phyloP scores from a whole-genome alignment of 2,797 vertebrate species.

The Artibeus lituratus region DNA sequence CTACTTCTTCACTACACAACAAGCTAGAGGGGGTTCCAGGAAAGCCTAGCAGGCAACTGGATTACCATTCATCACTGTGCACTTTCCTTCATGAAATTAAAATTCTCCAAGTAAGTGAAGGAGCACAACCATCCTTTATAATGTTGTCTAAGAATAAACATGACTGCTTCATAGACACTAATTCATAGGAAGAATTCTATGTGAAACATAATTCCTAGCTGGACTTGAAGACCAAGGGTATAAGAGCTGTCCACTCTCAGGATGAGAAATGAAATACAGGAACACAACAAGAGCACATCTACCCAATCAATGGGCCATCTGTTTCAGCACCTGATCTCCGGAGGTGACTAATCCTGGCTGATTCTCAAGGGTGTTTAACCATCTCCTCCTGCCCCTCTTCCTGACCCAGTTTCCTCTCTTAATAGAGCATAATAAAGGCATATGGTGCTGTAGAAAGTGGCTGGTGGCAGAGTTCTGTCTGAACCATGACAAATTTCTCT shows the following conservation, averaged over 20 bases:
- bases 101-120: background rate
- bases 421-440: slow-evolving; percentile 58
- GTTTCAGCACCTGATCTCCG: slow-evolving; percentile 51
- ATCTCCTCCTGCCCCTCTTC: background rate
- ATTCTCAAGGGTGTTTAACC: slow-evolving; percentile 24
- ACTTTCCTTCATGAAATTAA: slow-evolving; percentile 2
- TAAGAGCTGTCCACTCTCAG: background rate
- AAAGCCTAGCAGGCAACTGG: background rate
- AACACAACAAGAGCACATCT: slow-evolving; percentile 26
- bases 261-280: background rate
- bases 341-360: slow-evolving; percentile 53
- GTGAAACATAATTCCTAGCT: background rate
- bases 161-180: slow-evolving; percentile 12
- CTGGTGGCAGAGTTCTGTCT: background rate
- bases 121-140: background rate
- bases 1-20: background rate
- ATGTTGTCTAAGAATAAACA: background rate
- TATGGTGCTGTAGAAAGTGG: slow-evolving; percentile 42
- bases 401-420: slow-evolving; percentile 41
- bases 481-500: background rate
- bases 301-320: slow-evolving; percentile 53
- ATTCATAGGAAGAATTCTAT: background rate
- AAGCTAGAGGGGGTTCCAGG: background rate
- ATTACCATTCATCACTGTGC: background rate
- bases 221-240: background rate